phyloP scores from a whole-genome alignment of 37 sponge, comb jelly and placozoan genomes.

The Oscarella lobularis region DNA sequence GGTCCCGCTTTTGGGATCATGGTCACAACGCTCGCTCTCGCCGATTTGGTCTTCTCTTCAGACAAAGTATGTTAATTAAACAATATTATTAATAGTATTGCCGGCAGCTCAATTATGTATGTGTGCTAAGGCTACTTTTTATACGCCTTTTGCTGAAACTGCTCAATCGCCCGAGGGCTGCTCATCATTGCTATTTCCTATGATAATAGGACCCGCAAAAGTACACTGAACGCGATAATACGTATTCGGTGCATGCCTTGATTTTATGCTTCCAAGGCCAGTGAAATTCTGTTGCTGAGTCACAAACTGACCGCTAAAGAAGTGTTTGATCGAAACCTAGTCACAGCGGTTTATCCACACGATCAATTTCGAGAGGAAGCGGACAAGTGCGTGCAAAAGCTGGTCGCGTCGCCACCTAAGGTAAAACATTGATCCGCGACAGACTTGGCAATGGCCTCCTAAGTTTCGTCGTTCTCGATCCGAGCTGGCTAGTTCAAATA shows the following conservation, averaged over 20 bases:
- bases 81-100: background rate
- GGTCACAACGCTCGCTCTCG: constrained; percentile 77
- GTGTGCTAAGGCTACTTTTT: constrained; percentile 59
- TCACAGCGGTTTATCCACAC: constrained; percentile 63
- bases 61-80: constrained; percentile 43
- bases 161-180: constrained; percentile 90
- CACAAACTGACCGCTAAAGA: constrained; percentile 71
- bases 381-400: too few relatives aligned
- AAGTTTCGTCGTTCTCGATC: background rate
- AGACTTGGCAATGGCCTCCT: too few relatives aligned
- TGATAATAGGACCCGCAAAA: constrained; percentile 74
- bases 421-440: too few relatives aligned
- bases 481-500: background rate
- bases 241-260: too few relatives aligned
- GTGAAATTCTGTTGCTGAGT: constrained; percentile 69
- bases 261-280: constrained; percentile 37
- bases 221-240: too few relatives aligned
- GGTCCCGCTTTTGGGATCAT: constrained; percentile 95
- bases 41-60: constrained; percentile 83
- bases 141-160: constrained; percentile 75
- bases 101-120: background rate
- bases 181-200: constrained; percentile 78
- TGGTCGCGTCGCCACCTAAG: too few relatives aligned
- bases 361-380: background rate
- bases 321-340: constrained; percentile 69